Evolutionary conservation across 2,113 vertebrate genomes (phyloP).

Genomic region (Istiophorus platypterus): DNA sequence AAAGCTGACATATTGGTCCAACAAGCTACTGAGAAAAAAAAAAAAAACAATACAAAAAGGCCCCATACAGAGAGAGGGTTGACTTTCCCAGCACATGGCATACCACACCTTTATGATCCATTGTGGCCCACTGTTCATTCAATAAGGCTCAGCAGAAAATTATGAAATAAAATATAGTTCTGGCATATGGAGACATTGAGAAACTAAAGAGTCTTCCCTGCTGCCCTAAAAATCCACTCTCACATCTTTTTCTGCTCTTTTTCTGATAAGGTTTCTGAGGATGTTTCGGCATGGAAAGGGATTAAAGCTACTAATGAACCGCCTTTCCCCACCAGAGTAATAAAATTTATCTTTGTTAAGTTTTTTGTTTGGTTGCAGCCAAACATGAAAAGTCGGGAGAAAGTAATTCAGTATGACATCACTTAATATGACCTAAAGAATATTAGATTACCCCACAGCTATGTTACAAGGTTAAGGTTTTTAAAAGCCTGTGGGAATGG

Average conservation of each 20-base stretch:
- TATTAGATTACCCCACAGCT: not conserved
- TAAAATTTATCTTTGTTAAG: not conserved
- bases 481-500: slow-evolving; percentile 19
- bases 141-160: not conserved
- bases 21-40: not conserved
- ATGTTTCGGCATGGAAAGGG: not conserved
- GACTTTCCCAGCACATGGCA: too few species aligned
- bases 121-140: too few species aligned
- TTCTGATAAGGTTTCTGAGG: not conserved
- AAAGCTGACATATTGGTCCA: not conserved
- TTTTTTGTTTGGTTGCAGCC: not conserved
- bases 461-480: slow-evolving; percentile 4
- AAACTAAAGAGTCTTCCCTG: not conserved
- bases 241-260: too few species aligned
- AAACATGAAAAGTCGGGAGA: slow-evolving; percentile 5
- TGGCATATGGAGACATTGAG: not conserved
- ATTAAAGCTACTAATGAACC: slow-evolving; percentile 5
- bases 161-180: not conserved
- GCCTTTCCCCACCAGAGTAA: not conserved
- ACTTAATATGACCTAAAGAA: slow-evolving; percentile 10
- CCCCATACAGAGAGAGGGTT: not conserved
- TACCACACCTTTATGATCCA: not conserved
- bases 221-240: not conserved
- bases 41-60: not conserved
- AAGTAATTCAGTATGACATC: not conserved